Evolutionary conservation across 2,888 invertebrate genomes (phyloP).

Genomic region (Pseudococcus longispinus): DNA sequence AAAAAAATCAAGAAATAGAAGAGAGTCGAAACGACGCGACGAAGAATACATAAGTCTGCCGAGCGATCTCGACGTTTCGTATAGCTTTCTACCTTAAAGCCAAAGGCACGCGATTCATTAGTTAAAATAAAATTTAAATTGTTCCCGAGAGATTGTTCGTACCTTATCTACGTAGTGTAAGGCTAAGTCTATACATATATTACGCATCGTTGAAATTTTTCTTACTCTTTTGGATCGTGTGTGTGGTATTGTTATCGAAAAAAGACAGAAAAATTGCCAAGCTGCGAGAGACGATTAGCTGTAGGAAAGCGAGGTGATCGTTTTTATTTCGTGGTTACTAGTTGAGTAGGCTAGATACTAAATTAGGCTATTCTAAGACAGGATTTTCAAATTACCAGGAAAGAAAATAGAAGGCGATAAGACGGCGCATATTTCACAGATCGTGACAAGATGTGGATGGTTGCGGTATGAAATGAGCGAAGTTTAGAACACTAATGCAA

Average conservation of each 20-base stretch:
- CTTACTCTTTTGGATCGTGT: neutral
- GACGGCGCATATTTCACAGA: neutral
- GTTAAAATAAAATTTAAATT: neutral
- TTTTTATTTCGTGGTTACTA: neutral
- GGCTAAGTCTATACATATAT: neutral
- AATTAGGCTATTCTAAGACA: neutral
- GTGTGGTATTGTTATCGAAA: neutral
- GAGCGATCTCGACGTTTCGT: neutral
- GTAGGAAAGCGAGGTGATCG: neutral
- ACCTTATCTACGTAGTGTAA: too few species aligned
- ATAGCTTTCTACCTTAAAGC: slow-evolving; percentile 47
- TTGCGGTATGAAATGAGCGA: too few species aligned
- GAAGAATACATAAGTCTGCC: slow-evolving; percentile 42
- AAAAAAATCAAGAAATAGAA: neutral
- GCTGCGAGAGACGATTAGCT: neutral
- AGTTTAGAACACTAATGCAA: too few species aligned
- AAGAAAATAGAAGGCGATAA: neutral
- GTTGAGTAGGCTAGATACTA: too few species aligned
- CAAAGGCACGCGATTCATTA: neutral
- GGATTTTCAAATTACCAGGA: neutral
- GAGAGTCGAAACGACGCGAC: neutral
- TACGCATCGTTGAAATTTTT: neutral
- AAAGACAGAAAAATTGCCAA: neutral
- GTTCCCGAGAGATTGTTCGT: neutral
- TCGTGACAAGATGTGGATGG: neutral